These are phyloP conservation scores for Mormyrus lacerda DNA, from an alignment of 2,113 vertebrate species.

Conservation along the genomic window DNA sequence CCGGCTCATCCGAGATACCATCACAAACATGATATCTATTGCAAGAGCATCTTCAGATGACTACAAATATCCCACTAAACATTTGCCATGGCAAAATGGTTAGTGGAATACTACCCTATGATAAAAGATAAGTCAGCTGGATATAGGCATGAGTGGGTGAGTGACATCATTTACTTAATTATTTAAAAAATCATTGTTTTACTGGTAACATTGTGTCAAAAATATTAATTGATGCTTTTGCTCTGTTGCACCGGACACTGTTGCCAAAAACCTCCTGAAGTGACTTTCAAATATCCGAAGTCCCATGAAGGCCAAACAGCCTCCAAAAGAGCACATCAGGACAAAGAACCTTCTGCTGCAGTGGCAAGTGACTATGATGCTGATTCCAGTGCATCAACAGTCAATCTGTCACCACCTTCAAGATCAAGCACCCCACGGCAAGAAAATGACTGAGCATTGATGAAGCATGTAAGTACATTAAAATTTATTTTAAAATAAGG, in stretches of 20 bases:
- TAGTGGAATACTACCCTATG: too few species aligned
- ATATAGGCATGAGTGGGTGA: too few species aligned
- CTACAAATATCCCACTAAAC: neutral
- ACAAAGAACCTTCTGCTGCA: neutral
- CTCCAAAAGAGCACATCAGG: neutral
- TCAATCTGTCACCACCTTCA: neutral
- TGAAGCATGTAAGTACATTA: neutral
- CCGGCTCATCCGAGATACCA: constrained; percentile 16
- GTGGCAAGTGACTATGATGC: neutral
- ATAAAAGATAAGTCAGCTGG: too few species aligned
- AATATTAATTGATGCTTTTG: too few species aligned
- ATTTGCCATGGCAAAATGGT: neutral
- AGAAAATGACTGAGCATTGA: neutral
- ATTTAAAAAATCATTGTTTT: too few species aligned
- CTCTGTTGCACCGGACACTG: too few species aligned
- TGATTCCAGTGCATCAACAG: neutral
- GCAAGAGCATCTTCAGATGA: too few species aligned
- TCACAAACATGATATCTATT: too few species aligned
- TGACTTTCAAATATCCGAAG: neutral
- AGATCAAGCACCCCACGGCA: neutral
- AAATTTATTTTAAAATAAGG: neutral
- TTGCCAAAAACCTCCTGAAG: neutral
- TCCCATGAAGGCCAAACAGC: neutral
- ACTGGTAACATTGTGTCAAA: too few species aligned
- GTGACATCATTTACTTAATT: too few species aligned